phyloP scores from a whole-genome alignment of 1,140 invertebrate genomes.

The Plectus sambesii region DNA sequence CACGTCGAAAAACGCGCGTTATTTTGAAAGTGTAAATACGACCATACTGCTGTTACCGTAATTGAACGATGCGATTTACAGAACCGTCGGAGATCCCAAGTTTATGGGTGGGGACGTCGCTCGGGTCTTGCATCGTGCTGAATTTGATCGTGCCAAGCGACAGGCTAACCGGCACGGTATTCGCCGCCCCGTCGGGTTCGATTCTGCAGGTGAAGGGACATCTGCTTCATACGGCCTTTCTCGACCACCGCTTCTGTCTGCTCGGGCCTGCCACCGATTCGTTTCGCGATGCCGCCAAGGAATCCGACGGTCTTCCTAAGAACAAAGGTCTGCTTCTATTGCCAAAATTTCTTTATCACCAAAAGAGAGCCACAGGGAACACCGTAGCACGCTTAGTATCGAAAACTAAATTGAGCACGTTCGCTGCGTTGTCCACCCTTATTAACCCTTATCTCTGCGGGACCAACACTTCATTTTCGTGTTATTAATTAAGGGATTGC shows the following conservation, averaged over 20 bases:
- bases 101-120: conserved; percentile 40
- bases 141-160: conserved; percentile 36
- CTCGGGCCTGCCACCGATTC: conserved; percentile 28
- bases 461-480: no score
- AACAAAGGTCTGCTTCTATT: conserved; percentile 21
- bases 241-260: conserved; percentile 37
- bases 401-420: no score
- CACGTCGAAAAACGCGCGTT: no score
- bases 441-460: no score
- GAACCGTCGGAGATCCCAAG: conserved; percentile 31
- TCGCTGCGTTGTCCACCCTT: no score
- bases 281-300: conserved; percentile 29
- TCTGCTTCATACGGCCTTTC: conserved; percentile 28
- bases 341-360: no score
- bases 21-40: no score
- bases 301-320: conserved; percentile 28
- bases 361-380: no score
- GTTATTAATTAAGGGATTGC: no score
- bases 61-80: conserved; percentile 15
- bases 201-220: conserved; percentile 27
- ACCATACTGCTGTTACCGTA: no score
- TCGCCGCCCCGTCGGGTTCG: conserved; percentile 33
- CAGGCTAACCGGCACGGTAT: conserved; percentile 31
- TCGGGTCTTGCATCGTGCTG: conserved; percentile 31
- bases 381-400: no score